These are phyloP conservation scores for Paralinhomoeus sp. DNA, from an alignment of 2,888 invertebrate genomes.

Conservation along the genomic window DNA sequence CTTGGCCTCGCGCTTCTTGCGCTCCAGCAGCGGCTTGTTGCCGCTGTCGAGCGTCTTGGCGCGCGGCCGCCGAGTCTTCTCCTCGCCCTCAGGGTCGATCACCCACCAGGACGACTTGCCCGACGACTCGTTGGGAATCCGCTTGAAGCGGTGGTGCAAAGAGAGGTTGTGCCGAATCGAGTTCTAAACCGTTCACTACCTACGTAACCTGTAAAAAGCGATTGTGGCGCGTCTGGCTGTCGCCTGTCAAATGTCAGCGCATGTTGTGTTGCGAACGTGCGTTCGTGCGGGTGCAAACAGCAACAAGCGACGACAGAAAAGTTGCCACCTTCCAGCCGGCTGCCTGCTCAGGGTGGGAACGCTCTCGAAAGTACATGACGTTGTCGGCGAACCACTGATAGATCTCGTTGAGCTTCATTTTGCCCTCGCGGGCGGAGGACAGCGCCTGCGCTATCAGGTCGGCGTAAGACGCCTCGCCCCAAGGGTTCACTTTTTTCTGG, in stretches of 20 bases:
- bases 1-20: too few relatives aligned
- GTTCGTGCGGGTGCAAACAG: too few relatives aligned
- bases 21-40: constrained; percentile 31
- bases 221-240: too few relatives aligned
- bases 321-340: constrained; percentile 99
- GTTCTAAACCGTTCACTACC: constrained; percentile 31
- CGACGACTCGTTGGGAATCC: constrained; percentile 34
- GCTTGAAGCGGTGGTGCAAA: constrained; percentile 35
- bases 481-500: constrained; percentile 74
- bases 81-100: constrained; percentile 97
- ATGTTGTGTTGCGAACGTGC: too few relatives aligned
- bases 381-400: constrained; percentile 99
- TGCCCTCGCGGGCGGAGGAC: constrained; percentile 72
- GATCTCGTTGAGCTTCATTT: constrained; percentile 87
- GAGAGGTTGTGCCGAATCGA: constrained; percentile 38
- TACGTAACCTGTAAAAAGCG: too few relatives aligned
- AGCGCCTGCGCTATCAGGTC: constrained; percentile 97
- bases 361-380: constrained; percentile 95
- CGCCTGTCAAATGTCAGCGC: too few relatives aligned
- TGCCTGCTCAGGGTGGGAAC: constrained; percentile 93
- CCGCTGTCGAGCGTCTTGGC: constrained; percentile 93
- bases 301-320: too few relatives aligned
- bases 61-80: constrained; percentile 81
- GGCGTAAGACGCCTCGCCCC: constrained; percentile 92
- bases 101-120: constrained; percentile 49